Conservation (phyloP, 2,888 invertebrate species). For the Mylabris sibirica region DNA sequence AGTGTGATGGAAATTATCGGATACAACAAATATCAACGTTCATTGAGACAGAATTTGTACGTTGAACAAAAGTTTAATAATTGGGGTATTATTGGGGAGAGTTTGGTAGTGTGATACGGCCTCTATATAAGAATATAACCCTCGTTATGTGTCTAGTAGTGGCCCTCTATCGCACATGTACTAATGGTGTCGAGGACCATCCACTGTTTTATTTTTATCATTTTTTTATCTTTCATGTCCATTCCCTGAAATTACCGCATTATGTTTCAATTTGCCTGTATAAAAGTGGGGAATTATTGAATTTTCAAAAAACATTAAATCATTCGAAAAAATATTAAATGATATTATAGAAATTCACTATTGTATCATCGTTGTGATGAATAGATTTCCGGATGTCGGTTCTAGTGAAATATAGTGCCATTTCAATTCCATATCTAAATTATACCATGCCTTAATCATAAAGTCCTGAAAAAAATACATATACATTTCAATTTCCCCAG, state of each 20-base stretch:
- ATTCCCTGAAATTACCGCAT: slow-evolving; percentile 53
- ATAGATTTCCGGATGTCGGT: slow-evolving; percentile 13
- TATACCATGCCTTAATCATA: slow-evolving; percentile 28
- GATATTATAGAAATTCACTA: neutral
- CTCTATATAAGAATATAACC: slow-evolving; percentile 42
- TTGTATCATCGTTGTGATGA: neutral
- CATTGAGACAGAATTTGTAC: too few relatives aligned
- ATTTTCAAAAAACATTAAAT: neutral
- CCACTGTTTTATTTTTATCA: slow-evolving; percentile 57
- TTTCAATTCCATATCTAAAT: slow-evolving; percentile 21
- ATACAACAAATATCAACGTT: neutral
- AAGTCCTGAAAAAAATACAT: slow-evolving; percentile 29
- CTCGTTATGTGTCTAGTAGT: slow-evolving; percentile 49
- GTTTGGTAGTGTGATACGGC: slow-evolving; percentile 24
- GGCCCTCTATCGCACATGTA: slow-evolving; percentile 54
- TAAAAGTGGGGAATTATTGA: slow-evolving; percentile 24
- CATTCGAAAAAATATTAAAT: too few relatives aligned
- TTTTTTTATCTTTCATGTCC: slow-evolving; percentile 56
- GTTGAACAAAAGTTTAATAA: neutral
- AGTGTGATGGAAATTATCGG: neutral
- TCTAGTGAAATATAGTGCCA: slow-evolving; percentile 11
- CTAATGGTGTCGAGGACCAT: slow-evolving; percentile 55
- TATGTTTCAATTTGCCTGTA: slow-evolving; percentile 55
- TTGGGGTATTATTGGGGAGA: neutral
- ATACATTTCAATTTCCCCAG: slow-evolving; percentile 40